phyloP scores from a whole-genome alignment of 2,797 vertebrate genomes.

The Gymnopithys bicolor region DNA sequence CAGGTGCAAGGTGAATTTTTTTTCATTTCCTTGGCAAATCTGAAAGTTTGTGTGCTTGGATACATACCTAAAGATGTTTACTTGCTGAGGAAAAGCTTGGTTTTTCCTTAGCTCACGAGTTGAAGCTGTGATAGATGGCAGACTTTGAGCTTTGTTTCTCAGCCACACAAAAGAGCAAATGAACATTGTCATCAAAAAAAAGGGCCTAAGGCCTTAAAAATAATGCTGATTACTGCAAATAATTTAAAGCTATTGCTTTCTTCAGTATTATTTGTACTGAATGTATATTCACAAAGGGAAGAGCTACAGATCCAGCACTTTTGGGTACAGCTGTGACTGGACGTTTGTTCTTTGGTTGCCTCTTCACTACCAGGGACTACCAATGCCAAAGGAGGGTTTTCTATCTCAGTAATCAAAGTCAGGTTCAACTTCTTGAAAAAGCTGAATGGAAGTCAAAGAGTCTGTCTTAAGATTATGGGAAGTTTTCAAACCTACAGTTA shows the following conservation, averaged over 20 bases:
- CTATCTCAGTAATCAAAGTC: not conserved
- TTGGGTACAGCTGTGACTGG: not conserved
- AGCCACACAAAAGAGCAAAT: not conserved
- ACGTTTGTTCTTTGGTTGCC: not conserved
- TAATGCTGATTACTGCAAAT: not conserved
- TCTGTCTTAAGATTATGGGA: not conserved
- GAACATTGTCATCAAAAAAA: not conserved
- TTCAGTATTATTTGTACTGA: not conserved
- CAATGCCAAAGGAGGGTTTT: not conserved
- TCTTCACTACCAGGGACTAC: not conserved
- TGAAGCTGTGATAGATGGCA: not conserved
- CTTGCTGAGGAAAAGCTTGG: not conserved
- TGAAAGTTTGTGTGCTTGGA: not conserved
- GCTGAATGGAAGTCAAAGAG: not conserved
- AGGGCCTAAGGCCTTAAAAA: not conserved
- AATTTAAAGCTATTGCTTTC: not conserved
- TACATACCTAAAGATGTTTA: not conserved
- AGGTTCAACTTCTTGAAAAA: not conserved
- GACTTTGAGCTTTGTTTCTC: not conserved
- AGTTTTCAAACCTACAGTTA: not conserved
- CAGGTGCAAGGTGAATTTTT: not conserved
- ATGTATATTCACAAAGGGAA: not conserved
- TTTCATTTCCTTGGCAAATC: not conserved
- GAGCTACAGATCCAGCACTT: not conserved
- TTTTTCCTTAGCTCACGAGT: not conserved